Conservation (phyloP, 2,888 invertebrate genomes). For the Eupithecia pulchellata region DNA sequence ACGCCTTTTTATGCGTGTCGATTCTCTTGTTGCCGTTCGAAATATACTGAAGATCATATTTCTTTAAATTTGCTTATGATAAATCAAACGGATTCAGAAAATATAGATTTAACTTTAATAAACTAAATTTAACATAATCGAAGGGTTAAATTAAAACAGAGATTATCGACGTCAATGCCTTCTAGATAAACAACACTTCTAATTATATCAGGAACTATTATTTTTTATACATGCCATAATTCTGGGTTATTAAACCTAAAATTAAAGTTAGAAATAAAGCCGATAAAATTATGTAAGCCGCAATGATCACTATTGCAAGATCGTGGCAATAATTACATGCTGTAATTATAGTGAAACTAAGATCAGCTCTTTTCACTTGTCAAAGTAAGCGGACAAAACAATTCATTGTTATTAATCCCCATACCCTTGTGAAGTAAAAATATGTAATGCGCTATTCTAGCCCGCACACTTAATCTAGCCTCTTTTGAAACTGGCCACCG, state of each 20-base stretch:
- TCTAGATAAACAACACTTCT: not conserved
- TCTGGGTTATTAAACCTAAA: not conserved
- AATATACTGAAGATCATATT: not conserved
- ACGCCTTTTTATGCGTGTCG: not conserved
- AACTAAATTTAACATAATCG: not conserved
- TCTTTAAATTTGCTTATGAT: too few species aligned
- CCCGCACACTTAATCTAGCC: not conserved
- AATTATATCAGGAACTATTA: not conserved
- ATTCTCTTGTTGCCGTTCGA: not conserved
- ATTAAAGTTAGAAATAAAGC: slow-evolving; percentile 11
- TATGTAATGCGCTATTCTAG: too few species aligned
- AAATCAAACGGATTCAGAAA: not conserved
- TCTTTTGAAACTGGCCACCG: not conserved
- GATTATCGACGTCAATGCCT: not conserved
- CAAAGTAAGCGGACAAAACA: slow-evolving; percentile 18
- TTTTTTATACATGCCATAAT: not conserved
- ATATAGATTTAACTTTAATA: not conserved
- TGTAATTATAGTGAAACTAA: slow-evolving; percentile 36
- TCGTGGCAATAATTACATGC: slow-evolving; percentile 8
- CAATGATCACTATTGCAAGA: slow-evolving; percentile 20
- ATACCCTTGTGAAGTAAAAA: not conserved
- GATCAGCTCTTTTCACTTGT: slow-evolving; percentile 29
- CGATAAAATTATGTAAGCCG: slow-evolving; percentile 20
- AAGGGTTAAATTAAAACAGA: not conserved
- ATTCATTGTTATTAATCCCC: not conserved